These are phyloP conservation scores for Ganaspis sp. DNA, from an alignment of 1,140 invertebrate species.

Conservation along the genomic window DNA sequence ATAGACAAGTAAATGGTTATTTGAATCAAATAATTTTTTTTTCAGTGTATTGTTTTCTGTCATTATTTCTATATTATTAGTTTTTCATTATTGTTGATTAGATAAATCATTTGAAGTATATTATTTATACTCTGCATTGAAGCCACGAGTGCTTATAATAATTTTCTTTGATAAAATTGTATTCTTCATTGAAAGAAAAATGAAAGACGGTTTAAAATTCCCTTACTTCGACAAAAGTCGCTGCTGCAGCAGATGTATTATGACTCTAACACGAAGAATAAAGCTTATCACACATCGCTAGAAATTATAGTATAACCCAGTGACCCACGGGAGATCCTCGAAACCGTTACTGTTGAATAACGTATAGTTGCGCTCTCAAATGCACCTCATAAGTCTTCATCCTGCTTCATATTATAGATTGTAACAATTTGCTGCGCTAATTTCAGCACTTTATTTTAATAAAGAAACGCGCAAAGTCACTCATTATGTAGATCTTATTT, in stretches of 20 bases:
- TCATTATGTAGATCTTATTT: neutral
- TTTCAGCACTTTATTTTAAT: slow-evolving; percentile 47
- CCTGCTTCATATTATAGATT: slow-evolving; percentile 30
- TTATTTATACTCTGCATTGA: too few species aligned
- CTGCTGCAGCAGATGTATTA: neutral
- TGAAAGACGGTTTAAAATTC: slow-evolving; percentile 2
- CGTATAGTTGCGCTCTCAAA: slow-evolving; percentile 5
- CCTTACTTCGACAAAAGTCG: neutral
- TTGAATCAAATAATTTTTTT: too few species aligned
- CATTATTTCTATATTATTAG: too few species aligned
- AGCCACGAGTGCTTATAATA: too few species aligned
- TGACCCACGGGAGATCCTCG: slow-evolving; percentile 9
- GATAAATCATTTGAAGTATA: too few species aligned
- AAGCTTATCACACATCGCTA: slow-evolving; percentile 34
- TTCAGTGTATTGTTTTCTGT: too few species aligned
- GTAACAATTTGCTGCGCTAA: slow-evolving; percentile 33
- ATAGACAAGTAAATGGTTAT: too few species aligned
- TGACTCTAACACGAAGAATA: neutral
- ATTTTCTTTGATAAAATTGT: neutral
- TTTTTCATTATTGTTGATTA: too few species aligned
- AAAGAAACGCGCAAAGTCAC: slow-evolving; percentile 10
- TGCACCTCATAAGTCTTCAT: slow-evolving; percentile 25
- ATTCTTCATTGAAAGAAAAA: neutral
- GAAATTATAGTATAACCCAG: slow-evolving; percentile 36
- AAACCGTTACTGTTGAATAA: slow-evolving; percentile 36